A percentile compares a stretch with the other conserved stretches of the same genome.
These are phyloP conservation scores for Platycheirus albimanus DNA, from an alignment of 2,888 invertebrate species.

Conservation along the genomic window DNA sequence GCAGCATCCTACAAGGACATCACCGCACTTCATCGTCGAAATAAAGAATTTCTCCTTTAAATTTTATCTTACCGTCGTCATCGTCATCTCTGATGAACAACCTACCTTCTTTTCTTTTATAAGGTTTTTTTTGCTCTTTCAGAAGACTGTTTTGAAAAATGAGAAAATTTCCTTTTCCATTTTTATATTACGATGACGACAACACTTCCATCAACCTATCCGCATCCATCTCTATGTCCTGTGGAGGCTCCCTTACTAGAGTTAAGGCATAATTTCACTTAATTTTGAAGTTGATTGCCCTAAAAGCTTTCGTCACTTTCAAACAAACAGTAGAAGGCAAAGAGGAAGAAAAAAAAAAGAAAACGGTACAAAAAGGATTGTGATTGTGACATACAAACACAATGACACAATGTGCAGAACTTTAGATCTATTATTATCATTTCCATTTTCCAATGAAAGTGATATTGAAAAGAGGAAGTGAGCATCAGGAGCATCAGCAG, in stretches of 20 bases:
- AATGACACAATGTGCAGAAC: constrained; percentile 20
- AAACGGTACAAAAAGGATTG: constrained; percentile 8
- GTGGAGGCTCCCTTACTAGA: constrained; percentile 31
- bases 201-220: constrained; percentile 30
- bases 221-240: constrained; percentile 18
- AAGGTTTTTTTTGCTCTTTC: not conserved
- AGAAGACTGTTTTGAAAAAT: not conserved
- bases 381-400: constrained; percentile 49
- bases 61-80: not conserved
- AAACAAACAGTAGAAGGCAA: constrained; percentile 6
- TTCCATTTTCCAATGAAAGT: constrained; percentile 43
- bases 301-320: constrained; percentile 70
- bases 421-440: constrained; percentile 42
- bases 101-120: not conserved
- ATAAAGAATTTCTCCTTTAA: not conserved
- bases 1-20: too few relatives aligned
- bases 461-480: constrained; percentile 33
- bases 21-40: not conserved
- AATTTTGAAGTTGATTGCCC: constrained; percentile 71
- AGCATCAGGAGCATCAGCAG: not conserved
- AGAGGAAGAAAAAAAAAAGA: not conserved
- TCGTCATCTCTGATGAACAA: not conserved
- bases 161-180: not conserved
- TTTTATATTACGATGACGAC: constrained; percentile 7
- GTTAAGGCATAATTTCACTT: constrained; percentile 68